Conservation (phyloP, 2,797 vertebrate species). For the Orientallactaga sibirica region DNA sequence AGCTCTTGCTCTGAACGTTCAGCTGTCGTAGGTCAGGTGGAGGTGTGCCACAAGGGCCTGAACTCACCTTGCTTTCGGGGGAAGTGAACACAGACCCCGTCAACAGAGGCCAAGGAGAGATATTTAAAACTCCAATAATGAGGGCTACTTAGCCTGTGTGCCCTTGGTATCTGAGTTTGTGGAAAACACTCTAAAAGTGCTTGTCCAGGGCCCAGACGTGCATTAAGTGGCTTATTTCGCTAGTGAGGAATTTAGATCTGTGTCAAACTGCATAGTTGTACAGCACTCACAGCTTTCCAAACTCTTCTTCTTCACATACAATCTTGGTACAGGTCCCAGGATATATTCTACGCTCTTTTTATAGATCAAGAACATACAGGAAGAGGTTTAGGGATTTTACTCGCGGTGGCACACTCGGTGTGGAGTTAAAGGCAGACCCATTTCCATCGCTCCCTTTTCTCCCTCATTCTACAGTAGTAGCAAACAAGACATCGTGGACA, state of each 20-base stretch:
- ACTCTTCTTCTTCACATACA: background rate
- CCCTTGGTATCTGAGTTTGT: constrained; percentile 34
- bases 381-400: background rate
- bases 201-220: background rate
- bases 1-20: constrained; percentile 45
- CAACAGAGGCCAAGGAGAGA: constrained; percentile 46
- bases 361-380: background rate
- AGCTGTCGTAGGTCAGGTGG: constrained; percentile 52
- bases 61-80: background rate
- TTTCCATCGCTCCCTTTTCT: background rate
- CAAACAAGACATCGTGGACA: background rate
- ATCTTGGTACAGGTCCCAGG: background rate
- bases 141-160: background rate
- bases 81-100: background rate
- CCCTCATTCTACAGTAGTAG: background rate
- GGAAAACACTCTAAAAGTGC: constrained; percentile 48
- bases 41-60: background rate
- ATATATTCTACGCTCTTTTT: constrained; percentile 32
- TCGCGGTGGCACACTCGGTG: background rate
- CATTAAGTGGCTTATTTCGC: constrained; percentile 11
- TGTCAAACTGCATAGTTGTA: background rate
- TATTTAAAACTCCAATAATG: constrained; percentile 42
- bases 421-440: background rate
- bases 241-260: background rate
- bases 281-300: background rate